Conservation (phyloP, 2,888 invertebrate species). For the Polydrusus cervinus region DNA sequence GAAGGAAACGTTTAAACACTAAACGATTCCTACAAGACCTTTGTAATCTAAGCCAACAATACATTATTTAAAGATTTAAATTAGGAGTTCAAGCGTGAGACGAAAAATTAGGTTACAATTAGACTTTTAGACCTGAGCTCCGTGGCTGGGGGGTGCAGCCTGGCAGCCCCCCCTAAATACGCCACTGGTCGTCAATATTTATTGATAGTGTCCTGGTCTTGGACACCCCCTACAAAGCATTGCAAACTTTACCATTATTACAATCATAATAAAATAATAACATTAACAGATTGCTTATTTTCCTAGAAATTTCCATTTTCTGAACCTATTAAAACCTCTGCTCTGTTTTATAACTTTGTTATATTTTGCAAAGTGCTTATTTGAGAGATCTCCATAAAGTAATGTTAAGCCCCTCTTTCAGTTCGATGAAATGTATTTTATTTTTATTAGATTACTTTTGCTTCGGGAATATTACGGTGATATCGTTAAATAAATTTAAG, state of each 20-base stretch:
- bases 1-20: too few relatives aligned
- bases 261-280: not conserved
- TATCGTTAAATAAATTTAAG: too few relatives aligned
- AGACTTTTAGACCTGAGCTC: too few relatives aligned
- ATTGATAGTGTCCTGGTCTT: too few relatives aligned
- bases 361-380: not conserved
- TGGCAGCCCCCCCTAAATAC: too few relatives aligned
- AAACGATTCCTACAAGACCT: too few relatives aligned
- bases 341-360: not conserved
- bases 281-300: not conserved
- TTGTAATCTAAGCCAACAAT: too few relatives aligned
- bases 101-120: too few relatives aligned
- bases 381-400: not conserved
- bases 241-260: not conserved
- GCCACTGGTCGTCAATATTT: too few relatives aligned
- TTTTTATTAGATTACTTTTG: not conserved
- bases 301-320: not conserved
- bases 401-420: not conserved
- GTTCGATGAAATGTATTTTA: not conserved
- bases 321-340: not conserved
- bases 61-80: too few relatives aligned
- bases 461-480: not conserved
- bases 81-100: too few relatives aligned
- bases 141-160: too few relatives aligned
- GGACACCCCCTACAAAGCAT: not conserved